These are phyloP conservation scores for Laticauda colubrina DNA, from an alignment of 2,113 vertebrate species.

Conservation along the genomic window DNA sequence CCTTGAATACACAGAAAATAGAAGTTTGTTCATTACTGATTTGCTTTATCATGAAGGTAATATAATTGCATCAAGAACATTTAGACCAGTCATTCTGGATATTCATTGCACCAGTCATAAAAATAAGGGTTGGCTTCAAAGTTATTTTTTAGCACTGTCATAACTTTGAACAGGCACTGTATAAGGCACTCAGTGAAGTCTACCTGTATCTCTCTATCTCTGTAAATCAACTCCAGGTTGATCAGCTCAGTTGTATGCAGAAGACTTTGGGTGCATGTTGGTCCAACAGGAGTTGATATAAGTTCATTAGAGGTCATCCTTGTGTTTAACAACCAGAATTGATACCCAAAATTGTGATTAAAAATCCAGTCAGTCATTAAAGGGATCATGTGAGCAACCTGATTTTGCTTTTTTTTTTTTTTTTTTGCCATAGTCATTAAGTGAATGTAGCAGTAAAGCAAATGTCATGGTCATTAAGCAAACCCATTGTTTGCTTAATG, in stretches of 20 bases:
- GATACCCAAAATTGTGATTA: background rate
- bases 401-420: background rate
- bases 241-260: background rate
- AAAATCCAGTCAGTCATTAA: background rate
- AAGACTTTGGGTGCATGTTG: background rate
- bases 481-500: background rate
- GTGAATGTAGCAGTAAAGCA: background rate
- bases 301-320: background rate
- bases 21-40: conserved; percentile 43
- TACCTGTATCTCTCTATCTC: background rate
- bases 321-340: background rate
- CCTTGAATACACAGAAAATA: conserved; percentile 51
- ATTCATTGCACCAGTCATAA: background rate
- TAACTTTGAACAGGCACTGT: background rate
- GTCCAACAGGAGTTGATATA: background rate
- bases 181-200: background rate
- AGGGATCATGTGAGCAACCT: background rate
- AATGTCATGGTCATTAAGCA: background rate
- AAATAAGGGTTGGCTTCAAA: background rate
- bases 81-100: conserved; percentile 37
- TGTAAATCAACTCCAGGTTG: background rate
- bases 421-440: background rate
- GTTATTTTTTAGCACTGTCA: background rate
- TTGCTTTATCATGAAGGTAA: conserved; percentile 56
- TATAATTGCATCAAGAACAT: conserved; percentile 37